Evolutionary conservation across 1,140 invertebrate species (phyloP).

Genomic region (Caenorhabditis brenneri): DNA sequence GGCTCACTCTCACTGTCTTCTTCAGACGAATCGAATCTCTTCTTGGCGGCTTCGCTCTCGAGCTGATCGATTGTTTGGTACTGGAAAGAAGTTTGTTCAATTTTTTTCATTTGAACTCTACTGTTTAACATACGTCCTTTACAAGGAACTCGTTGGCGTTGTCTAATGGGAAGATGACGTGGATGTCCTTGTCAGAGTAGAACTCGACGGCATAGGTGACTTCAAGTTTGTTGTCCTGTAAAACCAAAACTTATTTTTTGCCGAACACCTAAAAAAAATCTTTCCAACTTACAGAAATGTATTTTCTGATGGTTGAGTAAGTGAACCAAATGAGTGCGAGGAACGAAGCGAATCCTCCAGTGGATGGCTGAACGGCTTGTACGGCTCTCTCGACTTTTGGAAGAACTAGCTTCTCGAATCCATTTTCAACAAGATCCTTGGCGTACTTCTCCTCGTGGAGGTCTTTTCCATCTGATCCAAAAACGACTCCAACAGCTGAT

Average conservation of each 20-base stretch:
- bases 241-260: background rate
- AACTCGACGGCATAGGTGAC: slow-evolving; percentile 49
- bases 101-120: background rate
- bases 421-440: slow-evolving; percentile 58
- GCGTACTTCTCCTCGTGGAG: slow-evolving; percentile 57
- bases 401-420: slow-evolving; percentile 56
- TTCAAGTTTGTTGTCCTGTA: slow-evolving; percentile 53
- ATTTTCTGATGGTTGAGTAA: slow-evolving; percentile 39
- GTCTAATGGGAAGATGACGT: slow-evolving; percentile 56
- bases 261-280: background rate
- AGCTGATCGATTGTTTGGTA: slow-evolving; percentile 49
- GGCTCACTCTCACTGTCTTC: slow-evolving; percentile 55
- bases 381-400: slow-evolving; percentile 57
- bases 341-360: slow-evolving; percentile 29
- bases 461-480: slow-evolving; percentile 34
- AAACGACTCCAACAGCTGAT: slow-evolving; percentile 56
- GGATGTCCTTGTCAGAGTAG: slow-evolving; percentile 43
- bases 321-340: slow-evolving; percentile 39
- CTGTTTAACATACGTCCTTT: slow-evolving; percentile 48
- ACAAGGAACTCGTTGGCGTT: slow-evolving; percentile 55
- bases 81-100: slow-evolving; percentile 29
- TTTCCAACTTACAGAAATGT: slow-evolving; percentile 40
- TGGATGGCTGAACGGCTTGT: background rate
- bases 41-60: slow-evolving; percentile 44
- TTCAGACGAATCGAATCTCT: slow-evolving; percentile 54